A percentile compares a stretch with the other conserved stretches of the same genome.
Evolutionary conservation across 2,888 invertebrate species (phyloP).

Genomic region (Tholera decimalis): DNA sequence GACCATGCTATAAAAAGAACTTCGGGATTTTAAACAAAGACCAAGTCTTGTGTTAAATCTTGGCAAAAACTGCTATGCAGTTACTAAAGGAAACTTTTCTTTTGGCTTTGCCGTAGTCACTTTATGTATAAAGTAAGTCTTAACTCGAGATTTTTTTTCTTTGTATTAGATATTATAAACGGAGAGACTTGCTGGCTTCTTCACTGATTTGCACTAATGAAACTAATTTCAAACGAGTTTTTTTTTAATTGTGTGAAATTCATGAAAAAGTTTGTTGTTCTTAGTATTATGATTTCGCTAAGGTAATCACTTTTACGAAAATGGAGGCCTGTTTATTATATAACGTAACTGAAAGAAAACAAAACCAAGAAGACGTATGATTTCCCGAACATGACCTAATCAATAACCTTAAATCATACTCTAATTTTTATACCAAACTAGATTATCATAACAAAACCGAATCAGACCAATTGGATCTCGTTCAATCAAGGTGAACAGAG

Average conservation of each 20-base stretch:
- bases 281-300: too few species aligned
- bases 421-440: conserved; percentile 32
- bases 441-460: conserved; percentile 32
- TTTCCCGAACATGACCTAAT: conserved; percentile 17
- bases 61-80: conserved; percentile 48
- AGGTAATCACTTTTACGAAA: too few species aligned
- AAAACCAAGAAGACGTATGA: not conserved
- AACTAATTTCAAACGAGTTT: conserved; percentile 7
- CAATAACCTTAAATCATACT: not conserved
- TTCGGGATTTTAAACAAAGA: conserved; percentile 51
- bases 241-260: not conserved
- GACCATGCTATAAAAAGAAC: conserved; percentile 17
- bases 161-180: conserved; percentile 11
- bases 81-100: conserved; percentile 46
- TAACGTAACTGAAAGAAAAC: too few species aligned
- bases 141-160: conserved; percentile 20
- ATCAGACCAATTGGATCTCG: conserved; percentile 44
- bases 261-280: not conserved
- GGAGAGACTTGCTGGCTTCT: conserved; percentile 9
- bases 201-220: conserved; percentile 3
- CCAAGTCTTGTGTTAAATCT: conserved; percentile 50
- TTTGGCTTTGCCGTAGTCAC: conserved; percentile 53
- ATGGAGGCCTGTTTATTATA: too few species aligned
- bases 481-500: conserved; percentile 55
- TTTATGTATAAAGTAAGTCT: conserved; percentile 55